Evolutionary conservation across 2,797 vertebrate genomes (phyloP), one percentile per base, ranked within the genome.

Genomic region (Setipinna tenuifilis): DNA sequence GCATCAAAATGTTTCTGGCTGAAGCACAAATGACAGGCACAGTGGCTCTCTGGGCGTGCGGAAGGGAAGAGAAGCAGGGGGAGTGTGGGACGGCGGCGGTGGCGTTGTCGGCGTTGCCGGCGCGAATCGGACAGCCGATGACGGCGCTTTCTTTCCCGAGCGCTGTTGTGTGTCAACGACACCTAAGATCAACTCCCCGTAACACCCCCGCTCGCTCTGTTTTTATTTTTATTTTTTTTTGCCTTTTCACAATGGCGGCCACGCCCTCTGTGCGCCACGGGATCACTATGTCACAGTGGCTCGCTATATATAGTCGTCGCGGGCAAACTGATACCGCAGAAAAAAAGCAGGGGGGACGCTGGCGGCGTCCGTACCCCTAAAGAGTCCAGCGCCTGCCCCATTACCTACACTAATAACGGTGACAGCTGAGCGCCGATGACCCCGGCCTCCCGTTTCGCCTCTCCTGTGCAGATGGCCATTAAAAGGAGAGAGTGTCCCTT

Each of bases 401-500:
- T 98, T 99, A 99, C 97, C 98, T 98, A 98, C 97, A 96, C 96
- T 98, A 98, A 98, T 98, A 97, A 96, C 97, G 93, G 95, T 96
- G 98, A 98, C 98, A 99, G 98, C 98, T 99, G 98, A 99, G 97
- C 95, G 95, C 96, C 97, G 97, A 98, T 98, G 97, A 99, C 97
- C 96, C 96, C 96, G 96, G 97, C 96, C 96, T 94, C 97, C 96
- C 95, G 96, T 95, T 96, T 97, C 97, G 96, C 96, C 97, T 97
- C 97, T 98, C 97, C 97, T 97, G 97, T 98, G 97, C 98, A 99
- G 98, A 99, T 99, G 97, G 98, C 96, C 97, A 98, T 98, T 98
- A 98, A 98, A 95, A 94, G 97, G 97, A 97, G 96, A 98, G 97
- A 97, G 96, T 97, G 97, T 97, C 97, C 97, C 96, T 96, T 96